phyloP scores from a whole-genome alignment of 2,113 vertebrate species.

The Mobula hypostoma region DNA sequence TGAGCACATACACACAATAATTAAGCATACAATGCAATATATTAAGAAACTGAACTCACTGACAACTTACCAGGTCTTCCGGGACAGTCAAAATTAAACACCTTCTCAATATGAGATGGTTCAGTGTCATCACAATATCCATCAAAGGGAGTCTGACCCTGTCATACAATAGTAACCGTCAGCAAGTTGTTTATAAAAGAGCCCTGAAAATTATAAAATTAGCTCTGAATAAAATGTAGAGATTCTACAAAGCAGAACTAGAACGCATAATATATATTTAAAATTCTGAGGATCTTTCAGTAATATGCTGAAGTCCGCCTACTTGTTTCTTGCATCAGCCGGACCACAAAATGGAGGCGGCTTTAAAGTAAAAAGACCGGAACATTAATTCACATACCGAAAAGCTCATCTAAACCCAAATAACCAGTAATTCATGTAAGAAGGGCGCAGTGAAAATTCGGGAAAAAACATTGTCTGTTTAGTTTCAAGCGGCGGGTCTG shows the following conservation, averaged over 20 bases:
- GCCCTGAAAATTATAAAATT: neutral
- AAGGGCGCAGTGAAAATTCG: neutral
- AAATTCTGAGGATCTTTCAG: neutral
- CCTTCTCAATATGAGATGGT: constrained; percentile 67
- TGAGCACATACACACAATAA: rapidly evolving
- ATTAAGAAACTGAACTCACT: neutral
- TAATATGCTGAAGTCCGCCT: neutral
- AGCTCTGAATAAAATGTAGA: too few relatives aligned
- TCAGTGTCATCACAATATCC: constrained; percentile 71
- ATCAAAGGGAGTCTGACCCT: constrained; percentile 93
- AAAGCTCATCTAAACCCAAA: neutral
- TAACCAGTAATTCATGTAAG: neutral
- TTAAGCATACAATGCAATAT: neutral
- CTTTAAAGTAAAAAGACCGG: neutral
- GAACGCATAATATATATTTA: neutral
- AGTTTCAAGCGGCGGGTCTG: constrained; percentile 27
- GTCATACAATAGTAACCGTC: constrained; percentile 11
- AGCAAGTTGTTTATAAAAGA: neutral
- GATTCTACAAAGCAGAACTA: neutral
- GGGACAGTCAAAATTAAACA: constrained; percentile 79
- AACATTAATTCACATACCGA: neutral
- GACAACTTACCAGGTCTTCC: constrained; percentile 71
- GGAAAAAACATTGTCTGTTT: neutral
- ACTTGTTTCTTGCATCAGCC: neutral
- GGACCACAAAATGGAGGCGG: constrained; percentile 10